Conservation (phyloP, 2,113 vertebrate genomes). For the Syngnathus floridae region DNA sequence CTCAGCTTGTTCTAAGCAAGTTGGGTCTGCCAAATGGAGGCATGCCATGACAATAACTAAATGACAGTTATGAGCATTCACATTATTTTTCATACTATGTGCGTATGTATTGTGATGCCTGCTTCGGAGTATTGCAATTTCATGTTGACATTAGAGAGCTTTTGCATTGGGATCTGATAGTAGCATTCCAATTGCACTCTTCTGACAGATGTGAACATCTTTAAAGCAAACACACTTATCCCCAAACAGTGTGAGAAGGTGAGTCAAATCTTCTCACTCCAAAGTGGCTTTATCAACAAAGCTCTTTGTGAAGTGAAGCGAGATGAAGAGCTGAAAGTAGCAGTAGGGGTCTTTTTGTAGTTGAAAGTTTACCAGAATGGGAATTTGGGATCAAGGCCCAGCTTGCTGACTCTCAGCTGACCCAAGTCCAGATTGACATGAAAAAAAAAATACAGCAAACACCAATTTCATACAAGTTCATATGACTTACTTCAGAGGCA, state of each 20-base stretch:
- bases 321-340: slow-evolving; percentile 49
- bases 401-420: slow-evolving; percentile 28
- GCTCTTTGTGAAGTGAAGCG: slow-evolving; percentile 15
- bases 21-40: slow-evolving; percentile 16
- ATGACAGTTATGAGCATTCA: slow-evolving; percentile 3
- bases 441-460: slow-evolving; percentile 11
- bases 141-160: slow-evolving; percentile 6
- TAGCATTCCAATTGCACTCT: slow-evolving; percentile 24
- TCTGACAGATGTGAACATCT: slow-evolving; percentile 12
- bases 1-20: slow-evolving; percentile 24
- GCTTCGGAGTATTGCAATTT: slow-evolving; percentile 13
- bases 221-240: slow-evolving; percentile 6
- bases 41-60: slow-evolving; percentile 25
- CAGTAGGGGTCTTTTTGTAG: slow-evolving; percentile 41
- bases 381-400: slow-evolving; percentile 40
- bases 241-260: slow-evolving; percentile 19
- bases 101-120: neutral
- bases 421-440: slow-evolving; percentile 6
- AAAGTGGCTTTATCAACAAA: slow-evolving; percentile 54
- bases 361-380: slow-evolving; percentile 46
- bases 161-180: slow-evolving; percentile 20
- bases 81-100: neutral
- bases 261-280: slow-evolving; percentile 27
- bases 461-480: slow-evolving; percentile 27
- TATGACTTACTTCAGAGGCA: slow-evolving; percentile 12